These are phyloP conservation scores for Beris chalybata DNA, from an alignment of 2,888 invertebrate species.

Conservation along the genomic window DNA sequence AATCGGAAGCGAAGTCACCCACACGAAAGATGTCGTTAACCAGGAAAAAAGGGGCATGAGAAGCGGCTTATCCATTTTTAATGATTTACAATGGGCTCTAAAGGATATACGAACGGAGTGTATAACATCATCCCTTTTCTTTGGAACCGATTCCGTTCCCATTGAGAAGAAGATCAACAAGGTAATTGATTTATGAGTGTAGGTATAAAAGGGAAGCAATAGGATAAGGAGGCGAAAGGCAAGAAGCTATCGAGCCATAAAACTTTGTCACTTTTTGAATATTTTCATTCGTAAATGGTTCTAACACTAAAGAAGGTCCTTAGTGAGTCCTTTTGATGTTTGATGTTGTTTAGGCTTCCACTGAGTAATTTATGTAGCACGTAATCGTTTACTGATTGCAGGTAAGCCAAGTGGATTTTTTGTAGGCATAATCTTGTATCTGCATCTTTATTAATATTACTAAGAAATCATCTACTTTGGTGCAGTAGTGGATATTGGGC, in stretches of 20 bases:
- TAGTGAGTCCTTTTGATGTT: conserved; percentile 24
- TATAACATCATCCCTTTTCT: conserved; percentile 14
- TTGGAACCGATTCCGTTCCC: conserved; percentile 21
- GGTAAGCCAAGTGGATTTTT: no score
- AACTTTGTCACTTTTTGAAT: conserved; percentile 27
- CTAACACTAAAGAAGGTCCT: conserved; percentile 6
- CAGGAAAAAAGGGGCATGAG: conserved; percentile 18
- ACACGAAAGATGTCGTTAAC: conserved; percentile 18
- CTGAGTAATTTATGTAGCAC: conserved; percentile 5
- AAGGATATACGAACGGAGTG: conserved; percentile 24
- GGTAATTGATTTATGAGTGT: conserved; percentile 28
- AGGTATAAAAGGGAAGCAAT: conserved; percentile 1
- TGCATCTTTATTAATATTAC: no score
- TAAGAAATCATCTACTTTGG: no score
- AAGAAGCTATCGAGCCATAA: conserved; percentile 5
- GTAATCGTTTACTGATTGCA: no score
- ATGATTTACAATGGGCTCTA: conserved; percentile 29
- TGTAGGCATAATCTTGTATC: no score
- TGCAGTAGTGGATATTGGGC: no score
- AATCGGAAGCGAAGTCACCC: conserved; percentile 2
- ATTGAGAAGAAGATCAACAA: conserved; percentile 28
- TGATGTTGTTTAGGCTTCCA: neutral
- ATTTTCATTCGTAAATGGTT: conserved; percentile 13
- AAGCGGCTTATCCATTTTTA: conserved; percentile 29
- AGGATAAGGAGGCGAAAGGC: neutral